Conservation (phyloP, 92 coral and sea anemone species). For the Plumapathes pennacea region DNA sequence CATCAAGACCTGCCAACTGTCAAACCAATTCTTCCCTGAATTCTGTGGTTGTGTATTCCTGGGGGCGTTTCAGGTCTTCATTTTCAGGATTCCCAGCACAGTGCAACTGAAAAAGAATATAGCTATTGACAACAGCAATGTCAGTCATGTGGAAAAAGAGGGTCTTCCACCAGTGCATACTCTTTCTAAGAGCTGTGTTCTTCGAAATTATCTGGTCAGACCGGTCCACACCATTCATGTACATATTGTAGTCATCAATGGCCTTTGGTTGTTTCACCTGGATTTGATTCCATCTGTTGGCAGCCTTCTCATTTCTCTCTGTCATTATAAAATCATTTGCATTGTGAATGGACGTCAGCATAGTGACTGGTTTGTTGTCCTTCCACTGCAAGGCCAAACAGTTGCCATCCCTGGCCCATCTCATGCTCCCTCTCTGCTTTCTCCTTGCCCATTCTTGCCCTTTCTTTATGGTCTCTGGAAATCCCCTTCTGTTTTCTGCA, state of each 20-base stretch:
- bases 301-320: conserved; percentile 26
- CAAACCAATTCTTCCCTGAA: conserved; percentile 24
- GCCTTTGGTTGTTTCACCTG: conserved; percentile 42
- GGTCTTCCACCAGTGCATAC: conserved; percentile 66
- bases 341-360: conserved; percentile 26
- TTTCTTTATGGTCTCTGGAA: conserved; percentile 43
- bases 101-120: conserved; percentile 30
- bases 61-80: conserved; percentile 7
- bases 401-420: conserved; percentile 48
- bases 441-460: conserved; percentile 31
- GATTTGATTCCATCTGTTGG: conserved; percentile 3
- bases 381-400: conserved; percentile 50
- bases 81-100: conserved; percentile 11
- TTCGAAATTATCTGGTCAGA: conserved; percentile 39
- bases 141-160: conserved; percentile 56
- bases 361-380: conserved; percentile 55
- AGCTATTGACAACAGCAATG: conserved; percentile 40
- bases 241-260: conserved; percentile 32
- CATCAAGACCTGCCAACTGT: conserved; percentile 31
- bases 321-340: conserved; percentile 27
- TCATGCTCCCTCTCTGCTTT: conserved; percentile 36
- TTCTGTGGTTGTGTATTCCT: conserved; percentile 28
- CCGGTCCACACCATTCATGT: conserved; percentile 46
- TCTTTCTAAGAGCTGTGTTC: conserved; percentile 21
- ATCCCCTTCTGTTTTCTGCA: conserved; percentile 30